phyloP scores from a whole-genome alignment of 2,797 vertebrate species.

The Toxotes lorentzi region DNA sequence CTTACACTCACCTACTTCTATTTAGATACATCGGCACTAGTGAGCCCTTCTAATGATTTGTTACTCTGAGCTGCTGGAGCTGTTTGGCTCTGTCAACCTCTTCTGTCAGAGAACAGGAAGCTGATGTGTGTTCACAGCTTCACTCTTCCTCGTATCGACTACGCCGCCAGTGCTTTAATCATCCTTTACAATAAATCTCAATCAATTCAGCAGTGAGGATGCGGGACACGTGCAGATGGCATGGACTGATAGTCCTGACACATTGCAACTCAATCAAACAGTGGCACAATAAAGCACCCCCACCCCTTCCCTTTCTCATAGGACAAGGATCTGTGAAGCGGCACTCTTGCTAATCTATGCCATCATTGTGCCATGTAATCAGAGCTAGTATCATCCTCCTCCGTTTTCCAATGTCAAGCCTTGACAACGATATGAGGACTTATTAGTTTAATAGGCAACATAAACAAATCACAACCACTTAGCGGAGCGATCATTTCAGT shows the following conservation, averaged over 20 bases:
- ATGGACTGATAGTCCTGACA: conserved; percentile 79
- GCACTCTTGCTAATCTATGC: conserved; percentile 74
- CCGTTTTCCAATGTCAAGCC: conserved; percentile 70
- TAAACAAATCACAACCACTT: conserved; percentile 83
- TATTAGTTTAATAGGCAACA: conserved; percentile 80
- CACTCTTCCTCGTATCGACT: conserved; percentile 67
- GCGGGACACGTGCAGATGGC: conserved; percentile 76
- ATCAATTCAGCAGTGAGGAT: conserved; percentile 73
- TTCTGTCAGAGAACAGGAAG: conserved; percentile 69
- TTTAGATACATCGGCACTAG: conserved; percentile 25
- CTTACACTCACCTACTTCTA: conserved; percentile 52
- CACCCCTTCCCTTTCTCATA: conserved; percentile 51
- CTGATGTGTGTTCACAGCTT: conserved; percentile 63
- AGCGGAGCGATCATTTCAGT: conserved; percentile 74
- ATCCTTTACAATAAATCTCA: conserved; percentile 81
- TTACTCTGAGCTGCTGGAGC: conserved; percentile 46
- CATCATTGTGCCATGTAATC: conserved; percentile 70
- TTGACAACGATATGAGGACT: conserved; percentile 75
- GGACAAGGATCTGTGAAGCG: conserved; percentile 70
- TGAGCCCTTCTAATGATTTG: conserved; percentile 45
- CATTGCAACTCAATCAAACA: conserved; percentile 78
- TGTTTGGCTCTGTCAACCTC: conserved; percentile 58
- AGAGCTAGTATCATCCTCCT: conserved; percentile 69
- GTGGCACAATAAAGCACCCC: conserved; percentile 59
- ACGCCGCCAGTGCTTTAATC: conserved; percentile 70